These are phyloP conservation scores for Drosophila ambigua DNA, from an alignment of 1,140 invertebrate species.

Conservation along the genomic window DNA sequence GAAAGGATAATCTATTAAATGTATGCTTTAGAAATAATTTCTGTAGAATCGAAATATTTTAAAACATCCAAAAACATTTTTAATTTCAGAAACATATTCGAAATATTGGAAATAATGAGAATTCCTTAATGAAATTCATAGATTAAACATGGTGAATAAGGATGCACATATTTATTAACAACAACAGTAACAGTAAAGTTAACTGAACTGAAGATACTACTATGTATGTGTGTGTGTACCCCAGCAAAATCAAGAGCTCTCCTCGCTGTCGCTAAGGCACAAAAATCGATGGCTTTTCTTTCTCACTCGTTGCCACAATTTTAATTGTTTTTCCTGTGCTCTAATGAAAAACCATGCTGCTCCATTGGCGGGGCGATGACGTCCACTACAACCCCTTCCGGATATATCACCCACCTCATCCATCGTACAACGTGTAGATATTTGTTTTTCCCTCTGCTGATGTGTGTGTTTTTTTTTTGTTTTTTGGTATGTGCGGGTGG, in stretches of 20 bases:
- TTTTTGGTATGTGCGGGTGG: constrained; percentile 48
- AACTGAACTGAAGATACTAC: background rate
- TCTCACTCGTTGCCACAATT: constrained; percentile 33
- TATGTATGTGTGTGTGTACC: background rate
- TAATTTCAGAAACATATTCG: no score
- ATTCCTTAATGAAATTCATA: no score
- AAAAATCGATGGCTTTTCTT: constrained; percentile 42
- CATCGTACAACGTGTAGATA: constrained; percentile 21
- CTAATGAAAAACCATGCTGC: constrained; percentile 47
- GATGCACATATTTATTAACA: no score
- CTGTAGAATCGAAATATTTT: no score
- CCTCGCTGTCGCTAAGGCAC: constrained; percentile 7
- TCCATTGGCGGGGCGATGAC: constrained; percentile 41
- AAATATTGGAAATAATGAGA: no score
- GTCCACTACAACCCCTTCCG: constrained; percentile 27
- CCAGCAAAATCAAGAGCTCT: constrained; percentile 18
- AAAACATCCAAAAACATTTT: no score
- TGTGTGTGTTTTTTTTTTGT: background rate
- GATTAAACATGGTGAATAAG: no score
- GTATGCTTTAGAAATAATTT: no score
- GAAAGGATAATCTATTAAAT: no score
- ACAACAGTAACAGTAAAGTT: background rate
- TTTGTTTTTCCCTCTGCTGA: constrained; percentile 22
- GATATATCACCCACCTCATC: background rate
- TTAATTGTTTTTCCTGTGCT: constrained; percentile 45